Percentiles rank a stretch among this genome's conserved stretches.
Evolutionary conservation across 2,888 invertebrate genomes (phyloP).

Genomic region (Azorinus chamasolen): DNA sequence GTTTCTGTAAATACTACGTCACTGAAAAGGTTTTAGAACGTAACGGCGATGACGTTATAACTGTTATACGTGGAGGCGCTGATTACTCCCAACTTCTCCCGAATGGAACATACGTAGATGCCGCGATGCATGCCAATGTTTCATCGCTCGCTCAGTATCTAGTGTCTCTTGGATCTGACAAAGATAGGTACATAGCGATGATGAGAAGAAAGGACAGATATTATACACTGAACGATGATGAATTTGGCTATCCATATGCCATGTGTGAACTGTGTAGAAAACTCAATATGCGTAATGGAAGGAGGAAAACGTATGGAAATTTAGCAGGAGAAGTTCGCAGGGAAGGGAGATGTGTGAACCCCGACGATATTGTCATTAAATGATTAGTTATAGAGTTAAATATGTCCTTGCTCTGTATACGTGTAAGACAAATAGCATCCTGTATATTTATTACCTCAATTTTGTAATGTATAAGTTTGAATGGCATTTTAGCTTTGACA

Average conservation of each 20-base stretch:
- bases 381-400: too few relatives aligned
- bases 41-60: constrained; percentile 39
- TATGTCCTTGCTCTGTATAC: too few relatives aligned
- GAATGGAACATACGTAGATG: constrained; percentile 13
- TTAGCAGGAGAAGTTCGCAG: neutral
- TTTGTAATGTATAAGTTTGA: too few relatives aligned
- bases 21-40: constrained; percentile 62
- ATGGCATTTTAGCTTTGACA: too few relatives aligned
- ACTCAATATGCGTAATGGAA: constrained; percentile 7
- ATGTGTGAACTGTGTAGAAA: constrained; percentile 18
- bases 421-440: too few relatives aligned
- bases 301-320: constrained; percentile 5
- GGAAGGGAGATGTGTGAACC: too few relatives aligned
- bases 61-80: constrained; percentile 51
- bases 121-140: constrained; percentile 27
- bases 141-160: constrained; percentile 53
- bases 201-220: constrained; percentile 51
- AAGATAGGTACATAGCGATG: constrained; percentile 50
- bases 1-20: constrained; percentile 63
- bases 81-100: constrained; percentile 51
- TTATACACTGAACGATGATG: neutral
- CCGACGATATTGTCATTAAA: too few relatives aligned
- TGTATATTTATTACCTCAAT: too few relatives aligned
- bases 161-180: constrained; percentile 40
- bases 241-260: constrained; percentile 1